Evolutionary conservation across 2,113 vertebrate genomes (phyloP).

Genomic region (Oxyura jamaicensis): DNA sequence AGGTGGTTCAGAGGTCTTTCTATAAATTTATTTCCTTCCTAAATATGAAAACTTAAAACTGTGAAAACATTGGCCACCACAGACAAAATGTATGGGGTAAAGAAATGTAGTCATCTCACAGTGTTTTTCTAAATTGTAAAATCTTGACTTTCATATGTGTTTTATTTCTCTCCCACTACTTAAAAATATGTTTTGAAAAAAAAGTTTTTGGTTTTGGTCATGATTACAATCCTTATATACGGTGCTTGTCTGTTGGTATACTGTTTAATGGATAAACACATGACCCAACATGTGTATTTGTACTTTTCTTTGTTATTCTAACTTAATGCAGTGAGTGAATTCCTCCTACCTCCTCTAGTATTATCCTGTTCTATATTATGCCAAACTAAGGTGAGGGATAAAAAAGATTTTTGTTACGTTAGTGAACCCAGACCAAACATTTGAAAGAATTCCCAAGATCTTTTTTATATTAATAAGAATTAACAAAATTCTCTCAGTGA

Average conservation of each 20-base stretch:
- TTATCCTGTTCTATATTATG: not conserved
- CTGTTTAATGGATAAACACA: not conserved
- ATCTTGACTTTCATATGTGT: not conserved
- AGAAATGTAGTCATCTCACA: not conserved
- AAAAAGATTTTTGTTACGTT: not conserved
- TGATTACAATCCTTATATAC: not conserved
- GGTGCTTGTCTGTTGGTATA: not conserved
- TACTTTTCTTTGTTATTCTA: not conserved
- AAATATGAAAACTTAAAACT: not conserved
- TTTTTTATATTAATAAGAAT: not conserved
- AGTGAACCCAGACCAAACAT: not conserved
- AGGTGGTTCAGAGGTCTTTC: not conserved
- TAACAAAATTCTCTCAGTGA: not conserved
- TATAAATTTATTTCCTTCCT: not conserved
- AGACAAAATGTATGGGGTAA: not conserved
- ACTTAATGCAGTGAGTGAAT: not conserved
- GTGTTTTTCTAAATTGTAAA: not conserved
- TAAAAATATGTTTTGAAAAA: not conserved
- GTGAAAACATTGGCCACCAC: not conserved
- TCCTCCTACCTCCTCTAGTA: not conserved
- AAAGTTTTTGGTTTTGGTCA: not conserved
- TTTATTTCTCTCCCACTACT: not conserved
- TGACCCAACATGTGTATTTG: too few species aligned
- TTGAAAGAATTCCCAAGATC: not conserved
- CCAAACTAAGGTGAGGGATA: not conserved